Evolutionary conservation across 2,797 vertebrate genomes (phyloP).

Genomic region (Scolopax bukidnonensis): DNA sequence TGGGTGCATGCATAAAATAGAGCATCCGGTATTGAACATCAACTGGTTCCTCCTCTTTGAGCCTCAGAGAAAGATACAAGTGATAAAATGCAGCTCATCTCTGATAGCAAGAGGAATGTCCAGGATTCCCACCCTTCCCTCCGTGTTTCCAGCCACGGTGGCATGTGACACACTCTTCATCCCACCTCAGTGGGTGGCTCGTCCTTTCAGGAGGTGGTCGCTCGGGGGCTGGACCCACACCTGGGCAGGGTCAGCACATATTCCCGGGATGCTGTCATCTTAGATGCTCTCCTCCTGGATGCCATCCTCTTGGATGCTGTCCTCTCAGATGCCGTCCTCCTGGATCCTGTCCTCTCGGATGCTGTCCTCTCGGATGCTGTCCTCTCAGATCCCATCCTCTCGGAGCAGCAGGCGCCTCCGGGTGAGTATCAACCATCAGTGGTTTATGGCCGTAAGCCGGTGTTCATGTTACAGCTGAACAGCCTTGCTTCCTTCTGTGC

Average conservation of each 20-base stretch:
- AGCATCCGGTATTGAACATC: neutral
- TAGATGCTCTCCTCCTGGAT: no score
- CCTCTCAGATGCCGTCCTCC: no score
- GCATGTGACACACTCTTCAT: rapidly evolving
- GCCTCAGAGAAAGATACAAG: neutral
- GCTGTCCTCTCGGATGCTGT: neutral
- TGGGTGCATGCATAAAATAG: rapidly evolving
- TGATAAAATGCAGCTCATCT: neutral
- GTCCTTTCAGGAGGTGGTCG: rapidly evolving
- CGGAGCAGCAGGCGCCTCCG: rapidly evolving
- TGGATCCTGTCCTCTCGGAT: no score
- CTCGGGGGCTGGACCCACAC: rapidly evolving
- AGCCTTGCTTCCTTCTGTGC: neutral
- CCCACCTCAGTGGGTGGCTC: rapidly evolving
- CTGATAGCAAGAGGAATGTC: rapidly evolving
- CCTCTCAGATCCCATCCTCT: no score
- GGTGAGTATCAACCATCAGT: rapidly evolving
- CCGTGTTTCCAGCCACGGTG: rapidly evolving
- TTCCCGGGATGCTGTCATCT: neutral
- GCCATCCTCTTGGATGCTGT: no score
- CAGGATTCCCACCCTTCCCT: rapidly evolving
- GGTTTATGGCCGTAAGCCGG: rapidly evolving
- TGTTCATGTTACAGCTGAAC: neutral
- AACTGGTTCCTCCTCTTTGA: neutral
- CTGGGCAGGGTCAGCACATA: rapidly evolving